Percentiles rank a stretch among this genome's conserved stretches.
Conservation (phyloP, 2,113 vertebrate genomes). For the Hydropotes inermis region DNA sequence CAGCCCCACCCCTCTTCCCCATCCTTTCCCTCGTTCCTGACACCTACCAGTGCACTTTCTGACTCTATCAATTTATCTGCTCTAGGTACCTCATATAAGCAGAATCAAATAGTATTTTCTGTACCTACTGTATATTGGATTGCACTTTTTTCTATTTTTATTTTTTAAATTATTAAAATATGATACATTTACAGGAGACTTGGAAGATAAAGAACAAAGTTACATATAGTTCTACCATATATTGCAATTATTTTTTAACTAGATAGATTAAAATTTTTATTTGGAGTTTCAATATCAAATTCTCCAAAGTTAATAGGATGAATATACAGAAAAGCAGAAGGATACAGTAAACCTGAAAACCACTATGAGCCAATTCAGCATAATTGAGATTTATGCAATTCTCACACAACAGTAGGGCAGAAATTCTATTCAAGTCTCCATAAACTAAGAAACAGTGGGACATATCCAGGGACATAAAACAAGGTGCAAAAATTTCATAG, state of each 20-base stretch:
- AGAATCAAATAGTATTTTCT: not conserved
- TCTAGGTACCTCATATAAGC: not conserved
- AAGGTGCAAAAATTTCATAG: not conserved
- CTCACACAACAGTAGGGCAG: not conserved
- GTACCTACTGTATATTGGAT: not conserved
- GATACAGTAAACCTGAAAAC: not conserved
- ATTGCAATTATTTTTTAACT: not conserved
- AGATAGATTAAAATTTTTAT: not conserved
- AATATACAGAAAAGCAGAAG: not conserved
- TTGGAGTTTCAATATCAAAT: not conserved
- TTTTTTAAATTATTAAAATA: not conserved
- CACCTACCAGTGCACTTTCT: not conserved
- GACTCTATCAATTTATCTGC: not conserved
- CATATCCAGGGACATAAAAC: not conserved
- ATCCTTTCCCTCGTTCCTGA: not conserved
- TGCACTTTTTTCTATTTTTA: not conserved
- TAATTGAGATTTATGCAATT: not conserved
- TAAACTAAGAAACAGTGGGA: not conserved
- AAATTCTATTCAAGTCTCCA: not conserved
- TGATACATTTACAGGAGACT: not conserved
- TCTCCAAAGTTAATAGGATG: not conserved
- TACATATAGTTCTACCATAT: not conserved
- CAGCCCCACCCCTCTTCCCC: not conserved
- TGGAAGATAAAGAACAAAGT: not conserved
- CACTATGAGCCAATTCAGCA: not conserved